Evolutionary conservation across 2,888 invertebrate genomes (phyloP).

Genomic region (Deladenus siricidicola): DNA sequence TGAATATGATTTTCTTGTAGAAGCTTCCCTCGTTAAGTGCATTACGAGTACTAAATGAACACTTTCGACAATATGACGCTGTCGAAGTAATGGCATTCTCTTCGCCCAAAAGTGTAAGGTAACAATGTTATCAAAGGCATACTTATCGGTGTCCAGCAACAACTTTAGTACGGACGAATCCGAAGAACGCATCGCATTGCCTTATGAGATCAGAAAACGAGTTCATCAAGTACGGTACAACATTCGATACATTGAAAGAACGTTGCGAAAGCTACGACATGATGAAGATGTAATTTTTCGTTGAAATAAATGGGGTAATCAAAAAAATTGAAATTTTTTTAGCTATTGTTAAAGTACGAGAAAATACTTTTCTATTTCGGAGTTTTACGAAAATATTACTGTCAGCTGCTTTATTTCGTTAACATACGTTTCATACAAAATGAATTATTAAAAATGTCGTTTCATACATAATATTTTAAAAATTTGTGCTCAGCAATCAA

Average conservation of each 20-base stretch:
- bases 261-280: conserved; percentile 30
- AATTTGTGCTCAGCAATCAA: too few species aligned
- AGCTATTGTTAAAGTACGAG: too few species aligned
- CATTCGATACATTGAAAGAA: conserved; percentile 47
- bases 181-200: not conserved
- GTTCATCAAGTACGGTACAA: conserved; percentile 40
- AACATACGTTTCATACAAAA: too few species aligned
- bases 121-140: not conserved
- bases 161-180: not conserved
- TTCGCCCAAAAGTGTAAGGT: not conserved
- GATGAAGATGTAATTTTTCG: conserved; percentile 35
- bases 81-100: not conserved
- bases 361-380: too few species aligned
- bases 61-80: not conserved
- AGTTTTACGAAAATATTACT: too few species aligned
- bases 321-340: not conserved
- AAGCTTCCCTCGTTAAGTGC: conserved; percentile 19
- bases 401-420: too few species aligned
- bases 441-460: too few species aligned
- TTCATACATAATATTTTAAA: too few species aligned
- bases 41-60: conserved; percentile 3
- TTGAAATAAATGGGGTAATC: not conserved
- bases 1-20: conserved; percentile 9
- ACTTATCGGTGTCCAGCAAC: not conserved
- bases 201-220: conserved; percentile 15